A percentile compares a stretch with the other conserved stretches of the same genome.
phyloP scores from a whole-genome alignment of 2,113 vertebrate species.

The Strix uralensis region DNA sequence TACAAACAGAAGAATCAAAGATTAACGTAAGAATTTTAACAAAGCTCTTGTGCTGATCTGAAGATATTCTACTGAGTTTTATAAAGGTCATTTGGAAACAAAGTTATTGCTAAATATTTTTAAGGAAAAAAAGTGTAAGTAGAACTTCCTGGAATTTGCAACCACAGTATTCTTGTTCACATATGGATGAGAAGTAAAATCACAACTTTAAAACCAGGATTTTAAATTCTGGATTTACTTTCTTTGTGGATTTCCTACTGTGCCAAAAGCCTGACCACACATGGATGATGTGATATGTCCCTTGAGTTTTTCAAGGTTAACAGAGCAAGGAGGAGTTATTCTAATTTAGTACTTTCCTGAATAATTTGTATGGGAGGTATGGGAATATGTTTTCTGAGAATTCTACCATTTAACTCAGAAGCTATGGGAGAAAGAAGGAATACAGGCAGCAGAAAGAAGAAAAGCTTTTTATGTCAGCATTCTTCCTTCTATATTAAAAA shows the following conservation, averaged over 20 bases:
- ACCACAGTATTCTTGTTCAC: background rate
- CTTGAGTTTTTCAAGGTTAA: background rate
- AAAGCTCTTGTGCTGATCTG: background rate
- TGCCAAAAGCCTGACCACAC: conserved; percentile 16
- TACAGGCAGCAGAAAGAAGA: background rate
- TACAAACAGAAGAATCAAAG: background rate
- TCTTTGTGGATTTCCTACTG: background rate
- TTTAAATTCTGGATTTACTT: background rate
- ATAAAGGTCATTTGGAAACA: background rate
- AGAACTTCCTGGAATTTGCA: background rate
- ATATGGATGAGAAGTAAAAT: background rate
- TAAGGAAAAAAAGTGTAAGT: background rate
- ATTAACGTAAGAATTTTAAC: background rate
- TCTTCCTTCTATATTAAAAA: background rate
- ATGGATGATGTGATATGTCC: background rate
- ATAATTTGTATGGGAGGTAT: background rate
- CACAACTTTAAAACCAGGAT: background rate
- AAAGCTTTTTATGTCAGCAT: background rate
- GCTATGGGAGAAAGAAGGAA: background rate
- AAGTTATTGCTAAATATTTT: background rate
- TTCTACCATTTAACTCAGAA: background rate
- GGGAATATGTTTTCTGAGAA: background rate
- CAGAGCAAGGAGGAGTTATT: background rate
- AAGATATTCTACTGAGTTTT: background rate
- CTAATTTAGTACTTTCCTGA: background rate